Evolutionary conservation across 2,113 vertebrate species (phyloP).

Genomic region (Oncorhynchus masou): DNA sequence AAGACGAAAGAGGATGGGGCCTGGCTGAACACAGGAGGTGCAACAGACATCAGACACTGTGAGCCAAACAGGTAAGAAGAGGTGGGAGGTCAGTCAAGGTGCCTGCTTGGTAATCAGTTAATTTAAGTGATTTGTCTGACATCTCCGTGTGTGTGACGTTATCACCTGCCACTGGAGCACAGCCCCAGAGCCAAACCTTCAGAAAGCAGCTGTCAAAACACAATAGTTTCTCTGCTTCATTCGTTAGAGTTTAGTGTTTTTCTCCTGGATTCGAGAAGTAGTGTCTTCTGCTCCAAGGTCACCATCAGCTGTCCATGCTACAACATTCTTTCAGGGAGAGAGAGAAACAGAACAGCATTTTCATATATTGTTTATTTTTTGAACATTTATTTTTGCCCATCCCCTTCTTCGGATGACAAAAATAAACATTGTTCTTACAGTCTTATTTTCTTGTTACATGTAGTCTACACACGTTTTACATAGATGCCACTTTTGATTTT

Average conservation of each 20-base stretch:
- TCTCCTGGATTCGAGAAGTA: conserved; percentile 48
- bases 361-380: background rate
- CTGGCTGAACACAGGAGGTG: conserved; percentile 9
- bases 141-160: conserved; percentile 22
- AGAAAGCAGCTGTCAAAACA: conserved; percentile 37
- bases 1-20: conserved; percentile 18
- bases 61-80: conserved; percentile 7
- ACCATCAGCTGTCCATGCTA: conserved; percentile 99
- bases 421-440: too few relatives aligned
- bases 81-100: background rate
- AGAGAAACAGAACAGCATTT: background rate
- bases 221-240: conserved; percentile 40
- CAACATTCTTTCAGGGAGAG: conserved; percentile 80
- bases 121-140: conserved; percentile 31
- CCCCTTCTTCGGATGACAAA: too few relatives aligned
- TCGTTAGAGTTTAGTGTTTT: conserved; percentile 53
- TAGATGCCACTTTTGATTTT: too few relatives aligned
- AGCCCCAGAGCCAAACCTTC: conserved; percentile 31
- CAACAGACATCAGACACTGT: conserved; percentile 17
- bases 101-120: conserved; percentile 15
- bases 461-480: background rate
- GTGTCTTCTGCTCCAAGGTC: conserved; percentile 75
- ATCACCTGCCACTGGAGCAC: background rate
- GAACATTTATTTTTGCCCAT: background rate
- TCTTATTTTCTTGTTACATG: too few relatives aligned